phyloP scores from a whole-genome alignment of 2,888 invertebrate species.

The Strigamia crassipes region DNA sequence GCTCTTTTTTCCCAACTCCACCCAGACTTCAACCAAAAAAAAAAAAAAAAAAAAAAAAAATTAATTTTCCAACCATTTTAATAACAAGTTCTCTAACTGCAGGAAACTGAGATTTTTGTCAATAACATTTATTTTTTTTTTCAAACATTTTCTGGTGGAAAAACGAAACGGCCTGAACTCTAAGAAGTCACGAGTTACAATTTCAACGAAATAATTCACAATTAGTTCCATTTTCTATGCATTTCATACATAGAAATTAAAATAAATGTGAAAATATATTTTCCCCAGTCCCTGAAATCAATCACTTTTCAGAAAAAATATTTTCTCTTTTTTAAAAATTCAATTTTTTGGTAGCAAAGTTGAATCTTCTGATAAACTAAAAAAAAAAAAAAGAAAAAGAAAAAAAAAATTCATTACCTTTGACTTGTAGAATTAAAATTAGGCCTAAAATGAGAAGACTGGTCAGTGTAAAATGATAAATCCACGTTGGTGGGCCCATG shows the following conservation, averaged over 20 bases:
- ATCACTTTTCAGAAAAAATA: background rate
- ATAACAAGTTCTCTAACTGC: too few relatives aligned
- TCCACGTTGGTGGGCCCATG: slow-evolving; percentile 37
- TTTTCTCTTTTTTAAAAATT: background rate
- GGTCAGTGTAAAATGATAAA: slow-evolving; percentile 28
- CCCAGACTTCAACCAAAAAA: slow-evolving; percentile 15
- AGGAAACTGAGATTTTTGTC: too few relatives aligned
- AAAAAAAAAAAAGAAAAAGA: background rate
- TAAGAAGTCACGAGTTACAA: too few relatives aligned
- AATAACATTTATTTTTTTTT: too few relatives aligned
- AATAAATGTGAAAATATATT: too few relatives aligned
- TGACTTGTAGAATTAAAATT: background rate
- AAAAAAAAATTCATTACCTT: background rate
- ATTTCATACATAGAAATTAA: too few relatives aligned
- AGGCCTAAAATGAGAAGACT: slow-evolving; percentile 25
- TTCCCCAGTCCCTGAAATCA: too few relatives aligned
- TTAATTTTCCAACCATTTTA: background rate
- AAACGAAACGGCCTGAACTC: too few relatives aligned
- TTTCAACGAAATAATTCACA: too few relatives aligned
- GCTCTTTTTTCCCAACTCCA: slow-evolving; percentile 6
- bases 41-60: background rate
- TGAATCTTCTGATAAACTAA: background rate
- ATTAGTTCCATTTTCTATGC: too few relatives aligned
- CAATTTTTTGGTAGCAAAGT: background rate
- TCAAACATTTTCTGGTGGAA: too few relatives aligned